These are phyloP conservation scores for Lysandra bellargus DNA, from an alignment of 2,888 invertebrate species.

Conservation along the genomic window DNA sequence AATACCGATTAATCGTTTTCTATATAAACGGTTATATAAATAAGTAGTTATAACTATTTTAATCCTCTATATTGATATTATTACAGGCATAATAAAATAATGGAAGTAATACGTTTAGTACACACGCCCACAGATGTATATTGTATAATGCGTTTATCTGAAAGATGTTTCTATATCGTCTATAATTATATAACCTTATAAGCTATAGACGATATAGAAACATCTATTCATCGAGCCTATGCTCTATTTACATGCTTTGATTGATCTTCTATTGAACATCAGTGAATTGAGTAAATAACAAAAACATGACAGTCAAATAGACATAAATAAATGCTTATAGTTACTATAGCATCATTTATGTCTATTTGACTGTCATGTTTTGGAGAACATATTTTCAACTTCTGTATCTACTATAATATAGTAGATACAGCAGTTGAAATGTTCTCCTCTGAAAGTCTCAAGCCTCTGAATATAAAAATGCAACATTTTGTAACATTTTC, in stretches of 20 bases:
- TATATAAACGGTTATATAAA: not conserved
- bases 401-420: too few relatives aligned
- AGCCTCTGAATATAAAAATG: not conserved
- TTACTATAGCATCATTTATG: too few relatives aligned
- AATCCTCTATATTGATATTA: slow-evolving; percentile 20
- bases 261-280: not conserved
- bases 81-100: slow-evolving; percentile 19
- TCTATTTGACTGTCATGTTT: too few relatives aligned
- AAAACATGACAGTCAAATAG: not conserved
- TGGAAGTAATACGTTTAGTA: slow-evolving; percentile 22
- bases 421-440: not conserved
- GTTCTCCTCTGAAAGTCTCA: not conserved
- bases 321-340: not conserved
- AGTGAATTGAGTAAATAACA: not conserved
- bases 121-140: slow-evolving; percentile 15
- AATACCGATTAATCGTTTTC: not conserved
- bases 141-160: slow-evolving; percentile 15
- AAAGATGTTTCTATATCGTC: slow-evolving; percentile 4
- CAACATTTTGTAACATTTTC: slow-evolving; percentile 3
- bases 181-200: not conserved
- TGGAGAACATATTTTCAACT: too few relatives aligned
- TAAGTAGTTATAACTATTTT: not conserved
- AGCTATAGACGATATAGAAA: too few relatives aligned
- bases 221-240: not conserved
- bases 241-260: not conserved